phyloP scores from a whole-genome alignment of 2,888 invertebrate species.

The Eugnorisma glareosa region DNA sequence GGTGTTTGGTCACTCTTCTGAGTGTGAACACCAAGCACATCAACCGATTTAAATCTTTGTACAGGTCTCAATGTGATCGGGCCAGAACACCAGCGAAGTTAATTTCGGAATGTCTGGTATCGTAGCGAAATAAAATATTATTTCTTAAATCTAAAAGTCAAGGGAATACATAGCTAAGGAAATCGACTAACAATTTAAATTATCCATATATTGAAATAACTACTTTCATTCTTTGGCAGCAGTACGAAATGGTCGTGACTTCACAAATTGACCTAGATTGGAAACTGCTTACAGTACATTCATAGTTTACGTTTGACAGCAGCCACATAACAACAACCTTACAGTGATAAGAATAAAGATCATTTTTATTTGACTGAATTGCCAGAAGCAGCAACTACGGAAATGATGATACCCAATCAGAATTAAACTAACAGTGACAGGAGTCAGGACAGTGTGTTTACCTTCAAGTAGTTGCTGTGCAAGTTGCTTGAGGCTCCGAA shows the following conservation, averaged over 20 bases:
- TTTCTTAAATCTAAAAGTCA: no score
- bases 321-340: not conserved
- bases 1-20: no score
- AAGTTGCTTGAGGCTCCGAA: slow-evolving; percentile 92
- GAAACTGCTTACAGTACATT: not conserved
- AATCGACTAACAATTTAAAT: no score
- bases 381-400: not conserved
- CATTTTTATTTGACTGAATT: not conserved
- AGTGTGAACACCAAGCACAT: no score
- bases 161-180: no score
- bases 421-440: not conserved
- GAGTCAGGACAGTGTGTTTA: slow-evolving; percentile 69
- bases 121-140: no score
- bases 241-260: not conserved
- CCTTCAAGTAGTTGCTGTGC: slow-evolving; percentile 93
- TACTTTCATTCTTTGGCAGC: not conserved
- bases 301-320: not conserved
- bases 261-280: not conserved
- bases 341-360: not conserved
- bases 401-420: not conserved
- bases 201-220: not conserved
- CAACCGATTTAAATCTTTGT: no score
- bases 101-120: no score
- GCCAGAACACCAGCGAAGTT: no score
- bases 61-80: no score